Evolutionary conservation across 2,797 vertebrate species (phyloP), one percentile per base, ranked within the genome.

Genomic region (Strix occidentalis): DNA sequence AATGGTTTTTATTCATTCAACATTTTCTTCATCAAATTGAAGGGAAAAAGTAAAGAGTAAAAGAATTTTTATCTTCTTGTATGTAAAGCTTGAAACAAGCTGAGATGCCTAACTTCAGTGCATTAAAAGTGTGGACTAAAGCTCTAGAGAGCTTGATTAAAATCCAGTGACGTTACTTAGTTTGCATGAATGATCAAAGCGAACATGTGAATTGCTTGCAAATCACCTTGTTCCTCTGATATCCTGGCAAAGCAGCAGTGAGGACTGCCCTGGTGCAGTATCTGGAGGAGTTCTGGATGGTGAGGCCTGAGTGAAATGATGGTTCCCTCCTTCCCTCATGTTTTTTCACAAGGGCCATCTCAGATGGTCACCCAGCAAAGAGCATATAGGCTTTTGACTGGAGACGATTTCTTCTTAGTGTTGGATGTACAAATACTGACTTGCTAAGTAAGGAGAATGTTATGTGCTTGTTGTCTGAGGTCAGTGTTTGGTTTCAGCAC

Each of bases 251-350:
- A 57, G 63, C 56, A 79, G 58, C 43, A 28, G 58, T 11, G 45
- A 71, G 24, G 20, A 2, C 24, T 37, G 86, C 14, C 16, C 29
- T 87, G 37, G 12, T 2, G 1, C 11, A 4, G 3, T 8, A 8
- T n/a, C 69, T 45, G 53, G 41, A 24, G 33, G 46, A 48, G 29
- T 29, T 9, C 45, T 41, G 60, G 35, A 24, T 13, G 14, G 7
- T 56, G 41, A 29, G 39, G 20, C 29, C n/a, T 78, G 80, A 13
- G 33, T 68, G 20, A 57, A 75, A 10, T 1, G 1, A 5, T 17
- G 7, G 6, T 17, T 91, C 13, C 23, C 4, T 70, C 43, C 8
- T 25, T 14, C 3, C 28, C 21, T 64, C 26, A 4, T 0, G 1
- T 13, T 31, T 29, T 50, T 54, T 66, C 5, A 3, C 13, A 12